Base-by-base conservation (phyloP, 2,797 vertebrate genomes). In the Artibeus lituratus region DNA sequence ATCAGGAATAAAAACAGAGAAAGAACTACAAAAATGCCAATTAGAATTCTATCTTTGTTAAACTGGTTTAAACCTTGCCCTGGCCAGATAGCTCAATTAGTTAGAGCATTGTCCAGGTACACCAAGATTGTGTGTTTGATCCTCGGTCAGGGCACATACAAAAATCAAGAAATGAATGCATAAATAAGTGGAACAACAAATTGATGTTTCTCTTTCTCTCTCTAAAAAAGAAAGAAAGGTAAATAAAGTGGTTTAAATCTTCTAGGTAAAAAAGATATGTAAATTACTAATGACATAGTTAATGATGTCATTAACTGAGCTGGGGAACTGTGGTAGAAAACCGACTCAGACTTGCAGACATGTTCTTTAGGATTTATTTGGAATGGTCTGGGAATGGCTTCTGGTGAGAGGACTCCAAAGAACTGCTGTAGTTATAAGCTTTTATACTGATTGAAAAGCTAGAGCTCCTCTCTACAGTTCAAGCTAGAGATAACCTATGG, bases 231-330 rank as follows among this genome's bases (percentile, higher is more conserved):
- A 16, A 65, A 65, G 29, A 62, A 65, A 8, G 32, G 32, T 65
- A 65, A 92, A 69, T 65, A n/a, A 92, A 69, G 81, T 42, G 32
- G 5, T 39, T 65, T 84, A 91, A 57, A n/a, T 90, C 74, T 95
- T 96, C 22, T 62, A 91, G 35, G 22, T 69, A 92, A 86, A 89
- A 89, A 85, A 91, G 39, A 26, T 65, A 39, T 69, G 26, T 86
- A 94, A 77, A 72, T 42, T 4, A 42, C 39, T 42, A 42, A 42
- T 42, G 39, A 42, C 39, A 42, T 42, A 42, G 39, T 42, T 42
- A 42, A 42, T 42, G 24, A 59, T n/a, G 35, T 69, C 80, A 77
- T 53, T 49, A 87, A 78, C 14, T 37, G 67, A 86, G 55, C 16
- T 73, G 62, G 11, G 65, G n/a, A 81, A 90, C 3, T 92, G 29